phyloP scores from a whole-genome alignment of 2,113 vertebrate genomes.

The Pelodiscus sinensis region DNA sequence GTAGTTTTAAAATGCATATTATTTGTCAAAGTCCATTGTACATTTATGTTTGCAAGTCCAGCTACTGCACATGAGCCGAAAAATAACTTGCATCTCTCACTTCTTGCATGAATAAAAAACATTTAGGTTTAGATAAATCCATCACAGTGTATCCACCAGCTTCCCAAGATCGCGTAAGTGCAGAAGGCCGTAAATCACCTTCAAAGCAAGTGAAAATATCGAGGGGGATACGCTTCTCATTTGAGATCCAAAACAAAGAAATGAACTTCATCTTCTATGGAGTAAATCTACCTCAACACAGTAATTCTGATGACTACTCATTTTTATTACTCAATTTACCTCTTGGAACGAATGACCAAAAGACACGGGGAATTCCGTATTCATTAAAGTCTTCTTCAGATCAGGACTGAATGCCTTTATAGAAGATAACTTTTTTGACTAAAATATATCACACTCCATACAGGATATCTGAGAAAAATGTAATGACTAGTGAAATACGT shows the following conservation, averaged over 20 bases:
- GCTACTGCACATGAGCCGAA: background rate
- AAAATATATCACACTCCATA: background rate
- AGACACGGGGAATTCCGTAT: background rate
- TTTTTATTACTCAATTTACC: background rate
- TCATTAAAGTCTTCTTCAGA: background rate
- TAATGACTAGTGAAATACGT: background rate
- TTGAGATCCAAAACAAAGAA: background rate
- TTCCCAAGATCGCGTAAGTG: background rate
- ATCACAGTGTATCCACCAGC: background rate
- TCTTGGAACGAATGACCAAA: background rate
- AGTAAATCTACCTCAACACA: background rate
- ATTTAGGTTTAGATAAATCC: slow-evolving; percentile 10
- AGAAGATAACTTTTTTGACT: background rate
- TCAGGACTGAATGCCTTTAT: background rate
- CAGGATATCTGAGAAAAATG: background rate
- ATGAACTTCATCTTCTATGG: background rate
- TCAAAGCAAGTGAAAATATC: background rate
- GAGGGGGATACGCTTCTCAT: background rate
- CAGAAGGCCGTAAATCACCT: too few relatives aligned
- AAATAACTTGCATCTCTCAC: background rate
- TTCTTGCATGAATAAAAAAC: background rate
- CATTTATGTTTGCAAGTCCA: background rate
- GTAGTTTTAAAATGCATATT: background rate
- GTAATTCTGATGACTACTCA: background rate
- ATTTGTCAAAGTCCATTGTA: background rate